Evolutionary conservation across 2,113 vertebrate species (phyloP), one percentile per base, ranked within the genome.

Genomic region (Rhadina sibilatrix): DNA sequence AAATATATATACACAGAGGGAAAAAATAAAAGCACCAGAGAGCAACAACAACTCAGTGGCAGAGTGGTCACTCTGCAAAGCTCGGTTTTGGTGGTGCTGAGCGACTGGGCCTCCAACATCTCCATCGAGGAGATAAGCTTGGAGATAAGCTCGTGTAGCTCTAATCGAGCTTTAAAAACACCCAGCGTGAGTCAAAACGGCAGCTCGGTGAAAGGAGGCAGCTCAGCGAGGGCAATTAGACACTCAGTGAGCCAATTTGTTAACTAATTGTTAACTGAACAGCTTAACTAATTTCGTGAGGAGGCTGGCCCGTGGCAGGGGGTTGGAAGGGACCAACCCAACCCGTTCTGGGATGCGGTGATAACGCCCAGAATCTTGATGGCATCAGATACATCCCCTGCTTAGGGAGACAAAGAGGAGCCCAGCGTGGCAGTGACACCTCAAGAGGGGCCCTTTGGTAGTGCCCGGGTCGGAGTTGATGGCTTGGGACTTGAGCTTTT

Each of bases 281-380:
- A 40, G 40, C 40, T 8, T 17, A n/a, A 63, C 33, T 47, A 33
- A 50, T 50, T 72, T 50, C 10, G 22, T 56, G 40, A n/a, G 76
- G 52, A 54, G 12, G 3, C 9, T 81, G 71, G 47, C 3, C 70
- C 27, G 1, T 30, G 24, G 19, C 40, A 18, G 40, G 21, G 38
- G 11, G 1, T 1, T 44, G 44, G 68, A 44, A 33, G n/a, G n/a
- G n/a, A n/a, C 76, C 77, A 37, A 30, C 4, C 13, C 70, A n/a
- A 5, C 15, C 25, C 25, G 2, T 18, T 5, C 50, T 5, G 31
- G 37, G 25, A 52, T 23, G 4, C 0, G 2, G 10, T 24, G n/a
- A 35, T 20, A 60, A 50, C 0, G 2, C 38, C 6, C 2, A 20
- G 24, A 46, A 28, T 33, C 5, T 24, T 28, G 12, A 9, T 14